A percentile compares a stretch with the other conserved stretches of the same genome.
phyloP scores from a whole-genome alignment of 2,797 vertebrate species.

The Acrocephalus scirpaceus region DNA sequence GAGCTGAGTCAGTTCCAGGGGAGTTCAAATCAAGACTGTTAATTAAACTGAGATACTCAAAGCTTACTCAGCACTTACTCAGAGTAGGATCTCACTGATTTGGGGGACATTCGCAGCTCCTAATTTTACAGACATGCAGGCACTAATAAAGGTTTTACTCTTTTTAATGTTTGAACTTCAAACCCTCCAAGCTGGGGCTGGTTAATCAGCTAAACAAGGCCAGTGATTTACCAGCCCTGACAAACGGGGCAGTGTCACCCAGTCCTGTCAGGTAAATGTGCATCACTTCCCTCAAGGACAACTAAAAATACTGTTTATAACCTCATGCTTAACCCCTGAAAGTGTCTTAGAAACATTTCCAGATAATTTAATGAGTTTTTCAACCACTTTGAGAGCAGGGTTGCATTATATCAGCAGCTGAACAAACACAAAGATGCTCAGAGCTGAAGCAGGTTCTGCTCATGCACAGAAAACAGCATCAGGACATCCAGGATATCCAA shows the following conservation, averaged over 20 bases:
- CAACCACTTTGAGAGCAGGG: background rate
- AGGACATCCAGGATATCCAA: background rate
- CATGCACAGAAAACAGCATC: background rate
- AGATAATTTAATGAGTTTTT: background rate
- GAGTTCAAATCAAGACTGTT: background rate
- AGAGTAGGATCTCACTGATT: background rate
- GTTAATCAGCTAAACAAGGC: background rate
- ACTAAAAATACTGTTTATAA: background rate
- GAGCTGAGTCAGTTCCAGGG: too few relatives aligned
- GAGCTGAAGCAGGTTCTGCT: background rate
- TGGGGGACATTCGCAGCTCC: background rate
- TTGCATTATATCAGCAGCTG: background rate
- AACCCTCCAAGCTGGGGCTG: background rate
- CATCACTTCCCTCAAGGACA: background rate
- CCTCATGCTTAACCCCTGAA: background rate
- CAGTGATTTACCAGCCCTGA: background rate
- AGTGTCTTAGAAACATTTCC: background rate
- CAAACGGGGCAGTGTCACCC: background rate
- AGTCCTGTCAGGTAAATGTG: background rate
- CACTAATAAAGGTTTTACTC: background rate
- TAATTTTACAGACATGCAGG: background rate
- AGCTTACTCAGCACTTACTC: background rate
- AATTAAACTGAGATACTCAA: background rate
- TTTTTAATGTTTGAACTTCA: background rate
- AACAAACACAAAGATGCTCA: background rate